Conservation (phyloP, 2,888 invertebrate genomes). For the Escarpia spicata region DNA sequence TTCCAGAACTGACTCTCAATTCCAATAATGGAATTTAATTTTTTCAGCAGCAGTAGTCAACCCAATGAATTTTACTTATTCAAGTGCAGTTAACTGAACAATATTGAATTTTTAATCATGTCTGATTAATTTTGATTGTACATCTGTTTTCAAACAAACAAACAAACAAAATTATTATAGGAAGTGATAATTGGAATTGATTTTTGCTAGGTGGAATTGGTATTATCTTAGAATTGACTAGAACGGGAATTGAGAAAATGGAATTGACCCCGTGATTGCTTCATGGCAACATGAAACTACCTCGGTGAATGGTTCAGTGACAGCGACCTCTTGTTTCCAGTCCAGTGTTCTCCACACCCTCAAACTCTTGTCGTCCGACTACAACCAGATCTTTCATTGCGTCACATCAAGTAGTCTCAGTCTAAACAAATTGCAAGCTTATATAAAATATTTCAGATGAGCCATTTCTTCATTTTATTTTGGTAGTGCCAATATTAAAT, state of each 20-base stretch:
- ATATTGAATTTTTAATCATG: too few relatives aligned
- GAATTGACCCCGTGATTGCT: neutral
- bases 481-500: neutral
- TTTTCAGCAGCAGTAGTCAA: too few relatives aligned
- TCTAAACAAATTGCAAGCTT: neutral
- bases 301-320: slow-evolving; percentile 92
- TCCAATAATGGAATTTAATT: too few relatives aligned
- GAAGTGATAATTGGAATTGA: neutral
- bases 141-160: neutral
- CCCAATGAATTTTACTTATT: too few relatives aligned
- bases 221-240: neutral
- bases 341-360: slow-evolving; percentile 92
- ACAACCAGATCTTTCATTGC: slow-evolving; percentile 28
- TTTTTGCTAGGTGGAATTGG: neutral
- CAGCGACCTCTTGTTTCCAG: slow-evolving; percentile 88
- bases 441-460: neutral
- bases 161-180: neutral
- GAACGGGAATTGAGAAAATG: neutral
- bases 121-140: neutral
- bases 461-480: neutral
- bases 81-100: too few relatives aligned
- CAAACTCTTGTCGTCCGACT: slow-evolving; percentile 91
- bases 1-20: too few relatives aligned
- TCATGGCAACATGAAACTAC: slow-evolving; percentile 53
- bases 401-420: neutral